Base-by-base conservation (phyloP, 2,888 invertebrate species). In the Volucella inanis region DNA sequence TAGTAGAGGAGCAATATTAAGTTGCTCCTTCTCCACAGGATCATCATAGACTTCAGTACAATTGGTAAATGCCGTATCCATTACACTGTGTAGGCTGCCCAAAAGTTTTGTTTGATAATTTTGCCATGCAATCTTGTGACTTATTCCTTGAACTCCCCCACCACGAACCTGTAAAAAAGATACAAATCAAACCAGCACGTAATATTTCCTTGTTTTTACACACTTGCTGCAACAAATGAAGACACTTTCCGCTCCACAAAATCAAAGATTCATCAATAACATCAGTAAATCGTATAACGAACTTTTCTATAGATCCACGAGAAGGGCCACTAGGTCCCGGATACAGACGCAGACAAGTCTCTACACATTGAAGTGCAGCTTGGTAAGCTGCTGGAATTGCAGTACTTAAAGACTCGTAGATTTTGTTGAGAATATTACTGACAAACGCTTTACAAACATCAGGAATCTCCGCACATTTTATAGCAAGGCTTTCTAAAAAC, bases 111-210 rank as follows among this genome's bases (percentile, higher is more conserved):
- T 59, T 67, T 90, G 89, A 77, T 90, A 89, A 11, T 72, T 88
- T 59, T 88, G 88, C 91, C 91, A 91, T 12, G 89, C 87, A 0
- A 78, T 82, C 85, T 90, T 90, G 49, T 89, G 88, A 61, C 88
- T 90, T 1, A 88, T 76, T 3, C 89, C 89, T 43, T 89, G 88
- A 45, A 88, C 88, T 9, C 89, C 89, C 12, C 90, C 89, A 9
- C 90, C 90, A 64, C 90, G 88, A 1, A 90, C 88, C 87, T 89
- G 59, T 72, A 43, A 9, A 38, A 14, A 15, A 65, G 15, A 18
- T 31, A 22, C n/a, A 41, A 50, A 9, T 31, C 31, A 31, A 31
- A 31, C 31, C 6, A 31, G 9, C 18, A 38, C 22, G n/a, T 9
- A 10, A 50, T 31, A 11, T 12, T 31, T n/a, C 39, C 11, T 49